Evolutionary conservation across 2,113 vertebrate genomes (phyloP).

Genomic region (Passer domesticus): DNA sequence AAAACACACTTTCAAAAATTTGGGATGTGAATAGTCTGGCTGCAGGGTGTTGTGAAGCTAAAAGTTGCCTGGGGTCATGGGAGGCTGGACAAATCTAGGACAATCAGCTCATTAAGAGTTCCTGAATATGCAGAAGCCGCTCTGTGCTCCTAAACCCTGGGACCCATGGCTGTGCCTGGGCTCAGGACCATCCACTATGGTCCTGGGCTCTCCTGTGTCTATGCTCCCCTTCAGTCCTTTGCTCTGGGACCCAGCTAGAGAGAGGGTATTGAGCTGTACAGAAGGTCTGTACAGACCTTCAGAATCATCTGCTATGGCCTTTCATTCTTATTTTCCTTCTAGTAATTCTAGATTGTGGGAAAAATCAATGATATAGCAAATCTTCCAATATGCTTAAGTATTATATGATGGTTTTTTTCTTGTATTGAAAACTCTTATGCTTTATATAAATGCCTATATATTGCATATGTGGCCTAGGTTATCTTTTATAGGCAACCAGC

Average conservation of each 20-base stretch:
- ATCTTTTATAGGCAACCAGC: not conserved
- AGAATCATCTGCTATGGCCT: not conserved
- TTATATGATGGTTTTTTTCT: not conserved
- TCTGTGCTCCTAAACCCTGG: not conserved
- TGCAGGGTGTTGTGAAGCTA: not conserved
- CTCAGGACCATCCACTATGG: not conserved
- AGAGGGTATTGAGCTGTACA: not conserved
- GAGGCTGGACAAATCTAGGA: not conserved
- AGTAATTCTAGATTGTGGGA: not conserved
- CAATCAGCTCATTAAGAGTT: not conserved
- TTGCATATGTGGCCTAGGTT: not conserved
- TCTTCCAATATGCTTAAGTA: not conserved
- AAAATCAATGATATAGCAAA: not conserved
- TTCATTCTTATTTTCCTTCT: not conserved
- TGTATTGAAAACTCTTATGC: not conserved
- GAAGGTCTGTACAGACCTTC: not conserved
- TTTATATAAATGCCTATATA: not conserved
- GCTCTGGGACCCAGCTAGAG: not conserved
- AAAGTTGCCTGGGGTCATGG: not conserved
- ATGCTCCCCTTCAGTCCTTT: not conserved
- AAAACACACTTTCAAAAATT: not conserved
- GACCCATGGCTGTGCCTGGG: accelerated
- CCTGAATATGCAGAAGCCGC: not conserved
- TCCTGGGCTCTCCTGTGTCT: too few relatives aligned
- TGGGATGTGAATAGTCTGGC: not conserved